Evolutionary conservation across 2,113 vertebrate species (phyloP).

Genomic region (Neomonachus schauinslandi): DNA sequence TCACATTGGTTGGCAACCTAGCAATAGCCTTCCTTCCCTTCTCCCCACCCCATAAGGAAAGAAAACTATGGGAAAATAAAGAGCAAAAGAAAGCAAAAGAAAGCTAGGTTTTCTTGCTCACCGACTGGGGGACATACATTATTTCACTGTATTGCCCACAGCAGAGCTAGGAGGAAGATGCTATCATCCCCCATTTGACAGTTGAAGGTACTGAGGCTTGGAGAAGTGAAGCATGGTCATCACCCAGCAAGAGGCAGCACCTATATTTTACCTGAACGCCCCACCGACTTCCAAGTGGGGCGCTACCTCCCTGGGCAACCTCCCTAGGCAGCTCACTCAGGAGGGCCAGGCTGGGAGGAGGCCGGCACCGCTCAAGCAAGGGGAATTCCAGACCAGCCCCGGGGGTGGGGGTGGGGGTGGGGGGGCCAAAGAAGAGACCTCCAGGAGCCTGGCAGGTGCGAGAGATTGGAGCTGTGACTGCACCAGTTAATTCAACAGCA

Average conservation of each 20-base stretch:
- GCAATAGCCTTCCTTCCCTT: background rate
- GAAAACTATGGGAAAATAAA: background rate
- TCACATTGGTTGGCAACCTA: background rate
- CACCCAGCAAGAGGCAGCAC: background rate
- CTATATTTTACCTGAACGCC: background rate
- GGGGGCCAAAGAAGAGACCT: fast-evolving
- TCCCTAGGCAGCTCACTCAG: background rate
- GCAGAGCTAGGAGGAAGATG: background rate
- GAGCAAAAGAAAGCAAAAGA: background rate
- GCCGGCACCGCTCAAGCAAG: fast-evolving
- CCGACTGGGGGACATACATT: background rate
- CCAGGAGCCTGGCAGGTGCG: background rate
- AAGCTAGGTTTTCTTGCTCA: background rate
- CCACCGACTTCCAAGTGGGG: background rate
- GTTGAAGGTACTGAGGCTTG: background rate
- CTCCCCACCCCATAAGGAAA: background rate
- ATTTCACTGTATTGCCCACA: background rate
- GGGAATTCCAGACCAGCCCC: background rate
- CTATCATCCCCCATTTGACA: background rate
- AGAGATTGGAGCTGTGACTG: background rate
- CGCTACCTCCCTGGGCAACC: fast-evolving
- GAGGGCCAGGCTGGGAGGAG: background rate
- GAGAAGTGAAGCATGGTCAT: background rate
- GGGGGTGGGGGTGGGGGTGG: too few relatives aligned
- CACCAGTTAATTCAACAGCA: background rate